Evolutionary conservation across 2,888 invertebrate genomes (phyloP), one percentile per base, ranked within the genome.

Genomic region (Drosophila aldrichi): DNA sequence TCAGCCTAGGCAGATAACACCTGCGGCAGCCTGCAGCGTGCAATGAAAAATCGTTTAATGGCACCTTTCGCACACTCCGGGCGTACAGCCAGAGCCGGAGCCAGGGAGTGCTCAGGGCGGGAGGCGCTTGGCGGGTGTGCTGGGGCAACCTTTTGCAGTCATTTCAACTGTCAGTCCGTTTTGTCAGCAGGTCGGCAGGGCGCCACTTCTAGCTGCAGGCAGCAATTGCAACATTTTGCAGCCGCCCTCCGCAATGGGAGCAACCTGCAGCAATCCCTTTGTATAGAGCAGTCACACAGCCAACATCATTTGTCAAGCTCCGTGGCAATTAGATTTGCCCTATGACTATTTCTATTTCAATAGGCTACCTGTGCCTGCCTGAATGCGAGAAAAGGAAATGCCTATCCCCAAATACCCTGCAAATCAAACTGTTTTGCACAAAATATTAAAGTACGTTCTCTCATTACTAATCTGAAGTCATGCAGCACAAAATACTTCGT

Each of bases 41-140:
- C 91, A 82, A 90, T 91, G 92, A 91, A 91, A 91, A 91, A 91
- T 91, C 92, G 91, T 87, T 91, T 91, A 91, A 91, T 91, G 91
- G 90, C 92, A 89, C 90, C 91, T 89, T 89, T 88, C 88, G 82
- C 90, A 86, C 86, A 76, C 73, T 67, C 52, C 51, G 32, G 10
- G 20, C 9, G 25, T 25, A 55, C 46, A 38, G 44, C 14, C 54
- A 49, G 10, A 16, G 51, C 16, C 16, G 20, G 2, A 38, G n/a
- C 32, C 22, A 22, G 8, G 7, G 20, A 18, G 18, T 20, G 51
- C n/a, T 18, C 22, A 12, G 54, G 18, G 10, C 1, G 1, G 6
- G 1, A 2, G 22, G 7, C 20, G 29, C 7, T 1, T 4, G 29
- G 7, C 29, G 58, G 14, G 14, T 14, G 46, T 20, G 49, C 25